phyloP scores from a whole-genome alignment of 2,888 invertebrate species.

The Piscicola geometra region DNA sequence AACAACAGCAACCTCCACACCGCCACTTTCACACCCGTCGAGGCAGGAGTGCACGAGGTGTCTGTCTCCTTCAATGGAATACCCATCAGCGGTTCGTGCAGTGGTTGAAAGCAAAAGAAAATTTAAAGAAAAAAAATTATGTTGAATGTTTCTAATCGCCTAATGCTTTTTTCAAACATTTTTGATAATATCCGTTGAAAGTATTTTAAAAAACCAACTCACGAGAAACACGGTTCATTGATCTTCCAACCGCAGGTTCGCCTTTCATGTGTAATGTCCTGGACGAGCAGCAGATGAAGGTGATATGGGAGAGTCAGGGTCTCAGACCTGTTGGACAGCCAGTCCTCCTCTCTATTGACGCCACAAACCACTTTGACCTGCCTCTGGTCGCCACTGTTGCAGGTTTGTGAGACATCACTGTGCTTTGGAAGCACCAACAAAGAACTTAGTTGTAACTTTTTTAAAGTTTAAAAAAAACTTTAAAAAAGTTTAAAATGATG shows the following conservation, averaged over 20 bases:
- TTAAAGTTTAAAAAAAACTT: too few relatives aligned
- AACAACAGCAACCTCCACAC: conserved; percentile 33
- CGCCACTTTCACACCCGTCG: conserved; percentile 41
- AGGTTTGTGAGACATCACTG: too few relatives aligned
- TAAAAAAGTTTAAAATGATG: too few relatives aligned
- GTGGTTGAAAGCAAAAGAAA: too few relatives aligned
- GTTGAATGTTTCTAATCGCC: too few relatives aligned
- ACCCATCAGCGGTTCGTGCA: conserved; percentile 55
- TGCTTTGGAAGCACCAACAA: too few relatives aligned
- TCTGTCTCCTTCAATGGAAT: conserved; percentile 66
- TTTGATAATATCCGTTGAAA: too few relatives aligned
- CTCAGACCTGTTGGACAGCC: conserved; percentile 38
- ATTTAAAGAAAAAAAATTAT: too few relatives aligned
- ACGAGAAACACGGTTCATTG: too few relatives aligned
- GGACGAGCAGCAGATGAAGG: conserved; percentile 37
- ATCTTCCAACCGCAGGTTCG: conserved; percentile 34
- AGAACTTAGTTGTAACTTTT: neutral
- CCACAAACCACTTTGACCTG: conserved; percentile 20
- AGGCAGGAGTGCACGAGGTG: conserved; percentile 66
- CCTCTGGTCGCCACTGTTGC: conserved; percentile 30
- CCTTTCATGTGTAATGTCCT: conserved; percentile 39
- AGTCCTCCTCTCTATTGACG: conserved; percentile 36
- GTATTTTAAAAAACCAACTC: too few relatives aligned
- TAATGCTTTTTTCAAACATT: too few relatives aligned
- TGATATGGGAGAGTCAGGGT: conserved; percentile 37